Percentiles rank a stretch among this genome's conserved stretches.
Evolutionary conservation across 1,140 invertebrate species (phyloP).

Genomic region (Octopus sinensis): DNA sequence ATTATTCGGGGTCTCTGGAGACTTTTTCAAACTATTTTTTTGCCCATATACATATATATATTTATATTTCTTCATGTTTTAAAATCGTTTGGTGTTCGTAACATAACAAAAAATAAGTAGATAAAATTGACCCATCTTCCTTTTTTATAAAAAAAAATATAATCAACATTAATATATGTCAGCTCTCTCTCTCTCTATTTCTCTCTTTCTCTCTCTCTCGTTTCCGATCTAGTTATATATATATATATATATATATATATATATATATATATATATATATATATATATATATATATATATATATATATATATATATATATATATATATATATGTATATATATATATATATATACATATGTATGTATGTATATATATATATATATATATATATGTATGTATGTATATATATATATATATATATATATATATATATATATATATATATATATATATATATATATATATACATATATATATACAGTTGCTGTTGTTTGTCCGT

Average conservation of each 20-base stretch:
- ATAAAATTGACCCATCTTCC: no score
- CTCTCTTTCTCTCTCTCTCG: no score
- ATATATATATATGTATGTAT: not conserved
- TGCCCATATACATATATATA: no score
- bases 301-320: not conserved
- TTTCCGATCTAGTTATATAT: not conserved
- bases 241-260: not conserved
- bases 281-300: not conserved
- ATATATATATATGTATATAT: not conserved
- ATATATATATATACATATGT: not conserved
- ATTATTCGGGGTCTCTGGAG: no score
- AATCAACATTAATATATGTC: no score
- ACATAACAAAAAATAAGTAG: no score
- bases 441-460: not conserved
- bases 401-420: not conserved
- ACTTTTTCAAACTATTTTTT: no score
- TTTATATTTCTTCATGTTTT: no score
- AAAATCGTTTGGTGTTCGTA: no score
- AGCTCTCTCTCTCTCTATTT: no score
- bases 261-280: not conserved
- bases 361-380: not conserved
- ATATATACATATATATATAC: not conserved
- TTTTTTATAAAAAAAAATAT: no score
- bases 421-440: not conserved
- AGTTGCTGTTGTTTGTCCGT: no score